Evolutionary conservation across 64 coral and sea anemone genomes (phyloP).

Genomic region (Porites australiensis): DNA sequence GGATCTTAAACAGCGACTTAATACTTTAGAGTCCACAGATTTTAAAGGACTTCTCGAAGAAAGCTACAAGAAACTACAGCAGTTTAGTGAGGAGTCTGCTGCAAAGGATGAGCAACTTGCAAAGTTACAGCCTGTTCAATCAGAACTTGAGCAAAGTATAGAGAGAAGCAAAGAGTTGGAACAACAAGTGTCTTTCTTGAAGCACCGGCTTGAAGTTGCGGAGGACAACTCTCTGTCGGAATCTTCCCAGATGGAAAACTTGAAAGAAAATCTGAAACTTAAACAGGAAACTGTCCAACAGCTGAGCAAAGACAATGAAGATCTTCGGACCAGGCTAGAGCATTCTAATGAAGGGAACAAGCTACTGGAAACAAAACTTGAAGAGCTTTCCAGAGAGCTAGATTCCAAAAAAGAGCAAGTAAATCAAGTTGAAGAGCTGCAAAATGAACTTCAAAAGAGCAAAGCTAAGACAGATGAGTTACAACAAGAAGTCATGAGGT

Average conservation of each 20-base stretch:
- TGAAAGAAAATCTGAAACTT: conserved; percentile 85
- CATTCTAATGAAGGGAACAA: conserved; percentile 32
- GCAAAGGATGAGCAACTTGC: conserved; percentile 60
- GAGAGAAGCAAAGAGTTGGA: conserved; percentile 51
- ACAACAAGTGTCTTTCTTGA: conserved; percentile 60
- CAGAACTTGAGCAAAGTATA: conserved; percentile 64
- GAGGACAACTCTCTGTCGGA: conserved; percentile 94
- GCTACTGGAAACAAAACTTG: conserved; percentile 3
- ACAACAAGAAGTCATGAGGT: conserved; percentile 36
- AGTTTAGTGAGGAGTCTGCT: conserved; percentile 58
- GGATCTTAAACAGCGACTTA: conserved; percentile 70
- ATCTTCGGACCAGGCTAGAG: conserved; percentile 49
- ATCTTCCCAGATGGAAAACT: conserved; percentile 86
- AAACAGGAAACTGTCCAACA: conserved; percentile 84
- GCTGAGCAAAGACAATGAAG: conserved; percentile 79
- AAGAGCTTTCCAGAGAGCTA: conserved; percentile 28
- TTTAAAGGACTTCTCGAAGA: conserved; percentile 86
- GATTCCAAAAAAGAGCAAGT: conserved; percentile 9
- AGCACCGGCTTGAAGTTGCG: conserved; percentile 63
- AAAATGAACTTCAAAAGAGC: conserved; percentile 41
- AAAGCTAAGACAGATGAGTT: conserved; percentile 18
- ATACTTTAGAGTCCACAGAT: conserved; percentile 74
- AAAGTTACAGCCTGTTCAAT: conserved; percentile 44
- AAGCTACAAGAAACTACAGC: conserved; percentile 81
- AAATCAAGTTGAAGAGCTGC: neutral